Conservation (phyloP, 2,888 invertebrate species). For the Tetropium fuscum region DNA sequence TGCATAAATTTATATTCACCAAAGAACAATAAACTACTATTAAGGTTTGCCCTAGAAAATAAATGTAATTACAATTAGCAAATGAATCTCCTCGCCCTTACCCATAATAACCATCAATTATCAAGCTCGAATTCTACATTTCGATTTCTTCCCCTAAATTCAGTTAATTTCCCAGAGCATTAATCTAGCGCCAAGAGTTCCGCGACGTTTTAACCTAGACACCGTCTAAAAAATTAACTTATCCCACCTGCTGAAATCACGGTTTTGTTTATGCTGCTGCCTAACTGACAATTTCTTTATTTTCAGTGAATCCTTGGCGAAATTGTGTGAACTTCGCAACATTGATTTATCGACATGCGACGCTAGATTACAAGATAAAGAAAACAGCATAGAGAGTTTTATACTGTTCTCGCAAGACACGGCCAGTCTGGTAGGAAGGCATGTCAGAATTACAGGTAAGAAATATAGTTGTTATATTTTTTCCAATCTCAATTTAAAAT, state of each 20-base stretch:
- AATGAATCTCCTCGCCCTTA: too few species aligned
- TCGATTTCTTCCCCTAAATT: neutral
- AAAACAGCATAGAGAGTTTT: constrained; percentile 73
- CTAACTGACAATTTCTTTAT: constrained; percentile 14
- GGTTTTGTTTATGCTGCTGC: constrained; percentile 7
- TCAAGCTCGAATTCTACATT: neutral
- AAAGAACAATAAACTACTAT: too few species aligned
- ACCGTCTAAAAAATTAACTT: neutral
- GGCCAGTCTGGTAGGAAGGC: constrained; percentile 75
- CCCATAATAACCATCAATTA: too few species aligned
- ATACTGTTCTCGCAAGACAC: constrained; percentile 71
- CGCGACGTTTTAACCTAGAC: neutral
- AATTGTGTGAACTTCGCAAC: constrained; percentile 75
- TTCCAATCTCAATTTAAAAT: too few species aligned
- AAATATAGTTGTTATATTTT: too few species aligned
- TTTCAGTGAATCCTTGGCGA: constrained; percentile 74
- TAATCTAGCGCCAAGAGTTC: neutral
- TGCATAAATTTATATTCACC: too few species aligned
- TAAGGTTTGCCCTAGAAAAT: too few species aligned
- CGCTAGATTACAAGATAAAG: constrained; percentile 75
- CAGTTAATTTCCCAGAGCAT: constrained; percentile 2
- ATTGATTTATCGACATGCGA: constrained; percentile 73
- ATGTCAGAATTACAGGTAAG: constrained; percentile 74
- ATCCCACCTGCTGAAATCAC: too few species aligned
- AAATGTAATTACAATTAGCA: too few species aligned